These are phyloP conservation scores for Blastobasis lacticolella DNA, from an alignment of 2,888 invertebrate genomes.

Conservation along the genomic window DNA sequence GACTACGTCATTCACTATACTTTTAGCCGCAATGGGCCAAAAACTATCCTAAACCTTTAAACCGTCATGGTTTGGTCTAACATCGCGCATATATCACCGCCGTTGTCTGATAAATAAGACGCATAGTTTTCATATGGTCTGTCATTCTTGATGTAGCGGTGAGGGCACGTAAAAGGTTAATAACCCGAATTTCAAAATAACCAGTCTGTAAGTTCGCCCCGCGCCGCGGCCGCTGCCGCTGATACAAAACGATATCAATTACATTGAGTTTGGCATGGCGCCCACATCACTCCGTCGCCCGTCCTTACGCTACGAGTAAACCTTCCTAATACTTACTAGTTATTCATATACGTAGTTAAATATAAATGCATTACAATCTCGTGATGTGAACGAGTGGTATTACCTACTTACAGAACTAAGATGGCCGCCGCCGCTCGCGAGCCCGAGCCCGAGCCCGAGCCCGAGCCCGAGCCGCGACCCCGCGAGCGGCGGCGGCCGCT, in stretches of 20 bases:
- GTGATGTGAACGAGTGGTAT: slow-evolving; percentile 26
- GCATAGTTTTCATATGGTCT: too few relatives aligned
- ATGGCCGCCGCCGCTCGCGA: not conserved
- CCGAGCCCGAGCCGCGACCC: not conserved
- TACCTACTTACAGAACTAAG: slow-evolving; percentile 3
- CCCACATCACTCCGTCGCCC: slow-evolving; percentile 8
- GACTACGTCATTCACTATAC: too few relatives aligned
- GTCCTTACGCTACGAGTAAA: slow-evolving; percentile 17
- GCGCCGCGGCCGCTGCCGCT: not conserved
- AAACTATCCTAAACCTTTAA: too few relatives aligned
- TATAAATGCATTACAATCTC: slow-evolving; percentile 61
- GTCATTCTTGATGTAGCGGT: too few relatives aligned
- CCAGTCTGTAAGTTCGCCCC: not conserved
- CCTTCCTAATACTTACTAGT: slow-evolving; percentile 5
- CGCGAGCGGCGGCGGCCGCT: not conserved
- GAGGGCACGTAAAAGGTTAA: too few relatives aligned
- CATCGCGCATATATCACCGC: too few relatives aligned
- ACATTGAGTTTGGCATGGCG: slow-evolving; percentile 18
- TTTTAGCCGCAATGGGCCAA: too few relatives aligned
- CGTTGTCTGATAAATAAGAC: too few relatives aligned
- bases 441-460: not conserved
- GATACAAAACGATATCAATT: slow-evolving; percentile 7
- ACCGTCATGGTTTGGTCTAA: too few relatives aligned
- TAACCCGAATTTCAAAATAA: too few relatives aligned
- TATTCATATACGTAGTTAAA: slow-evolving; percentile 22